Percentiles rank a stretch among this genome's conserved stretches.
Conservation (phyloP, 37 sponge, comb jelly and placozoan genomes). For the Ephydatia muelleri region DNA sequence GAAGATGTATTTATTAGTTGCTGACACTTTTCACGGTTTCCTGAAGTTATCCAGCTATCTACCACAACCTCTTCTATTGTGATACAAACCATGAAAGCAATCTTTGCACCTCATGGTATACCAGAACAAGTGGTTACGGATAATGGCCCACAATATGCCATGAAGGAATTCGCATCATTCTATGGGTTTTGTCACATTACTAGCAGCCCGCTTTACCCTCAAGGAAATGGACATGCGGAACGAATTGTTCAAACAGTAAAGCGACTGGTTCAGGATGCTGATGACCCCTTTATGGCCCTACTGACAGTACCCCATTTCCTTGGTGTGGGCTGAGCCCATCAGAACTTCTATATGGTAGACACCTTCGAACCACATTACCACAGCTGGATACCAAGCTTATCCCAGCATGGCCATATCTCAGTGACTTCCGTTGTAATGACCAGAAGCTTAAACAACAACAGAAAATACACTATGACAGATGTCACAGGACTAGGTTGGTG, state of each 20-base stretch:
- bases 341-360: constrained; percentile 9
- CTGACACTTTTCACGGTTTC: no score
- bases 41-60: not conserved
- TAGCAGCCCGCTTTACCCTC: no score
- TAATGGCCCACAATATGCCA: no score
- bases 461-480: not conserved
- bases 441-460: not conserved
- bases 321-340: constrained; percentile 20
- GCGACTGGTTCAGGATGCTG: no score
- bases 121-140: not conserved
- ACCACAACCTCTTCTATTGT: not conserved
- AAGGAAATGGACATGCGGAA: no score
- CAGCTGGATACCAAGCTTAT: not conserved
- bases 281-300: no score
- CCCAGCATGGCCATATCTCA: constrained; percentile 6
- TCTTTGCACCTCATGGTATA: constrained; percentile 4
- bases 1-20: no score
- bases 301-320: constrained; percentile 3
- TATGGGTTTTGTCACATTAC: no score
- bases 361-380: not conserved
- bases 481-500: not conserved
- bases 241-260: no score
- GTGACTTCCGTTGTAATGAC: not conserved
- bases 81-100: constrained; percentile 4
- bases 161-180: no score